Evolutionary conservation across 2,113 vertebrate species (phyloP).

Genomic region (Rattus rattus): DNA sequence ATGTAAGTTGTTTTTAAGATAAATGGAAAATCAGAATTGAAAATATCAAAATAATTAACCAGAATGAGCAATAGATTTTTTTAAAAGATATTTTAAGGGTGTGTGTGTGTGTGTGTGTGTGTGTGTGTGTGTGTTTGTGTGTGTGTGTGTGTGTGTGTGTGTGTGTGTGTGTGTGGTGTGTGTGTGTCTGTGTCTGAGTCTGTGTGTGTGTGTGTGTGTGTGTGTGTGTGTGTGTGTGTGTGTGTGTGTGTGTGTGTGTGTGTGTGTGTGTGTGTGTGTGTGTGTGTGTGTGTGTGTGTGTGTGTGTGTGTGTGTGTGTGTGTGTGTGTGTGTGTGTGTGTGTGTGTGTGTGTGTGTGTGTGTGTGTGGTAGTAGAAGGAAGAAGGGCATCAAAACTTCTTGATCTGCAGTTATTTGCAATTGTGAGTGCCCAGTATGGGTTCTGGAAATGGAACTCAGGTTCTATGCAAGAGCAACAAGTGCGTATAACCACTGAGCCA

Average conservation of each 20-base stretch:
- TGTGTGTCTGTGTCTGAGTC: no score
- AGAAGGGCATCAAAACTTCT: background rate
- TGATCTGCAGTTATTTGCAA: no score
- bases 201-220: no score
- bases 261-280: no score
- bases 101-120: background rate
- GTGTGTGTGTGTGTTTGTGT: background rate
- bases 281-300: no score
- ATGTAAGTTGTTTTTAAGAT: background rate
- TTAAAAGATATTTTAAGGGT: background rate
- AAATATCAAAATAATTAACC: background rate
- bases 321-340: background rate
- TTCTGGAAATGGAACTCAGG: background rate
- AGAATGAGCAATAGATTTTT: background rate
- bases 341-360: background rate
- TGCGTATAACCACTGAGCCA: background rate
- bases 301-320: background rate
- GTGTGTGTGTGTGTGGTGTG: no score
- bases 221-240: no score
- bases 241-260: no score
- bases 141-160: no score
- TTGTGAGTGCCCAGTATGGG: background rate
- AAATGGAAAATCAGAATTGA: conserved; percentile 3
- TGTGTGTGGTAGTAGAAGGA: no score
- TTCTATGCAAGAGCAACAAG: background rate